Evolutionary conservation across 1,140 invertebrate genomes (phyloP).

Genomic region (Phthorimaea operculella): DNA sequence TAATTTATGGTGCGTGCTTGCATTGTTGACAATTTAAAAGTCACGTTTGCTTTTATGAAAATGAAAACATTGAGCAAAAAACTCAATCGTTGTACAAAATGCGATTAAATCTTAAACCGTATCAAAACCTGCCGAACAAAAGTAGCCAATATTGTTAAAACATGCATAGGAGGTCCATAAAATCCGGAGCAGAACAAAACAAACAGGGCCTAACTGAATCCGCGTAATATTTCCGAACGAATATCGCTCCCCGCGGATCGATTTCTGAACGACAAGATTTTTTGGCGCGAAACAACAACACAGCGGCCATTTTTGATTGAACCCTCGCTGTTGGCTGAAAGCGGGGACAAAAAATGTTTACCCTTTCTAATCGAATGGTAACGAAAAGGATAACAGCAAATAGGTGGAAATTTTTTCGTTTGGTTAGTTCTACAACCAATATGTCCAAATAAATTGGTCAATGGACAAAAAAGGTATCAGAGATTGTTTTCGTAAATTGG

Average conservation of each 20-base stretch:
- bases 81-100: no score
- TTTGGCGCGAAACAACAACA: constrained; percentile 20
- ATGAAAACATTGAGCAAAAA: no score
- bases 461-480: constrained; percentile 29
- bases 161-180: not conserved
- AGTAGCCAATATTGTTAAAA: not conserved
- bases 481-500: constrained; percentile 38
- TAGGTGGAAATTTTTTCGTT: not conserved
- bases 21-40: no score
- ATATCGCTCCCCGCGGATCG: constrained; percentile 39
- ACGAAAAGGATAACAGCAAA: no score
- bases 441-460: constrained; percentile 15
- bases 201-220: constrained; percentile 11
- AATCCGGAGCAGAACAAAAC: not conserved
- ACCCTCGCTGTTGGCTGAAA: no score
- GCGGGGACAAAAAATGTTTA: not conserved
- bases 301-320: not conserved
- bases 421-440: not conserved
- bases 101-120: no score
- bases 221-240: constrained; percentile 38
- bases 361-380: not conserved
- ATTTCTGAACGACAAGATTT: constrained; percentile 23
- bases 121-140: no score
- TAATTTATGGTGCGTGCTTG: no score
- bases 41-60: no score